Conservation (phyloP, 2,888 invertebrate species). For the Eupeodes luniger region DNA sequence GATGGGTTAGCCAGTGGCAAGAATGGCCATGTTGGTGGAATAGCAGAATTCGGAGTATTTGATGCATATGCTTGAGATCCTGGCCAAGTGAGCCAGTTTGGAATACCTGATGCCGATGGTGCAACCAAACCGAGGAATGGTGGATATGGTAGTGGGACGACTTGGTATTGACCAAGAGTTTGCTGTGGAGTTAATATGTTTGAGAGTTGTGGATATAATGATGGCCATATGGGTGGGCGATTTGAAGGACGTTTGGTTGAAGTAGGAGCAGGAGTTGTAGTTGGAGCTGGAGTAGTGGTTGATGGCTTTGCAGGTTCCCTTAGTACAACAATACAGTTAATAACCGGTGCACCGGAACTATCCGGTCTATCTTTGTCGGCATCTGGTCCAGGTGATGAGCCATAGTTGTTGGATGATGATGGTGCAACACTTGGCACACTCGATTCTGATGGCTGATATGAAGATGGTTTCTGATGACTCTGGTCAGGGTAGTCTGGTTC, state of each 20-base stretch:
- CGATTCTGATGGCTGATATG: background rate
- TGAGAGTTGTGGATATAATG: conserved; percentile 30
- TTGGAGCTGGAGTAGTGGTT: background rate
- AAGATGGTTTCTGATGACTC: background rate
- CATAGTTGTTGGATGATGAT: background rate
- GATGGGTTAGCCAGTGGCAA: background rate
- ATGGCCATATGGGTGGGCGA: background rate
- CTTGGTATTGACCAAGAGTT: conserved; percentile 25
- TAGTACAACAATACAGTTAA: conserved; percentile 65
- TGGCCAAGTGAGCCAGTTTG: background rate
- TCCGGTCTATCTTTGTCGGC: background rate
- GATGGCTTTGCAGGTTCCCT: conserved; percentile 31
- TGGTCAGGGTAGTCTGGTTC: conserved; percentile 8
- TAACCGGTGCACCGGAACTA: conserved; percentile 28
- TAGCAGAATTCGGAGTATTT: background rate
- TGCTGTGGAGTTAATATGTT: background rate
- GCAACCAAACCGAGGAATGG: conserved; percentile 24
- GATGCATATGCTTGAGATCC: conserved; percentile 10
- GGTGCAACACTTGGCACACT: background rate
- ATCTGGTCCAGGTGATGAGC: background rate
- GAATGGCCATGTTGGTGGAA: conserved; percentile 30
- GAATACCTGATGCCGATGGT: background rate
- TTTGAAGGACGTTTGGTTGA: background rate
- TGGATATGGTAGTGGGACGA: conserved; percentile 52
- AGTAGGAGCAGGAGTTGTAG: background rate